A percentile compares a stretch with the other conserved stretches of the same genome.
Conservation (phyloP, 2,888 invertebrate genomes). For the Plemyria rubiginata region DNA sequence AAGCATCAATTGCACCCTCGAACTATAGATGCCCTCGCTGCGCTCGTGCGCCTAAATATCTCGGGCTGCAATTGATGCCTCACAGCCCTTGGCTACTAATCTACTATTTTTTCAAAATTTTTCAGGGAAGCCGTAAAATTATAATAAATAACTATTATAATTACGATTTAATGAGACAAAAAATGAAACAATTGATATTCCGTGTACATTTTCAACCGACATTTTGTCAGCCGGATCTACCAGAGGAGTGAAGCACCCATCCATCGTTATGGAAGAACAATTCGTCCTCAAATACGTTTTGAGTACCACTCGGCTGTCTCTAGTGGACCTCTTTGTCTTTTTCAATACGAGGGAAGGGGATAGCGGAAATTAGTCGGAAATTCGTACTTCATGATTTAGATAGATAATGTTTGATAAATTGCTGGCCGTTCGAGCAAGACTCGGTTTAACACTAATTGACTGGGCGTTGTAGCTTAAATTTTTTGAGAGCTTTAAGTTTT, state of each 20-base stretch:
- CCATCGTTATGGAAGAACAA: conserved; percentile 20
- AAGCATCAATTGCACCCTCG: too few species aligned
- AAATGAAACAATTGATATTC: background rate
- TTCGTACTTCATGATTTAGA: background rate
- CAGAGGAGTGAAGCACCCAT: conserved; percentile 17
- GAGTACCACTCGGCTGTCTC: conserved; percentile 19
- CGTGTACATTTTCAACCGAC: background rate
- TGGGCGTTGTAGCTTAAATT: too few species aligned
- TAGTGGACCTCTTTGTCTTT: conserved; percentile 14
- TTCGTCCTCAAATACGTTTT: conserved; percentile 7
- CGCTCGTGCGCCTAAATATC: too few species aligned
- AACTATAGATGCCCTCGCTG: too few species aligned
- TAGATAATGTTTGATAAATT: background rate
- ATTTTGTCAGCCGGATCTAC: conserved; percentile 5
- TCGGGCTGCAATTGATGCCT: too few species aligned
- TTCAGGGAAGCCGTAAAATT: too few species aligned
- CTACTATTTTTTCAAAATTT: too few species aligned
- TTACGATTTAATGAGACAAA: background rate
- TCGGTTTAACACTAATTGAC: too few species aligned
- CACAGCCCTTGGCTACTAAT: too few species aligned
- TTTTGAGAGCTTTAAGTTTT: too few species aligned
- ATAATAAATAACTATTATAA: too few species aligned
- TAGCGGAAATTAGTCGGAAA: conserved; percentile 3
- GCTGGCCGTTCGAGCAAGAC: background rate
- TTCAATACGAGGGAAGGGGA: conserved; percentile 5